phyloP scores from a whole-genome alignment of 2,888 invertebrate species.

The Trachelus iudaicus region DNA sequence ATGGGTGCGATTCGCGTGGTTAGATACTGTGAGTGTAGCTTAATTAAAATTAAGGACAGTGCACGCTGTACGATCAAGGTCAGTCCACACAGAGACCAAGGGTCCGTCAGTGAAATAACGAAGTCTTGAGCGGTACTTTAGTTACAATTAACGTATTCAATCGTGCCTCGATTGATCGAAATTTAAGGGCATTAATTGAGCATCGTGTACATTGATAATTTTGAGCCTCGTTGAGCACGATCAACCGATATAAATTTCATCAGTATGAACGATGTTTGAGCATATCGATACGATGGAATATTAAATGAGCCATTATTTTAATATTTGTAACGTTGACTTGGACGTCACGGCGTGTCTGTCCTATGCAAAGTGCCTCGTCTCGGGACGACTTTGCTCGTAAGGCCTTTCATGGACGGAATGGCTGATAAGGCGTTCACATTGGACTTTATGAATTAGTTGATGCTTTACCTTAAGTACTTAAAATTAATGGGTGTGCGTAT shows the following conservation, averaged over 20 bases:
- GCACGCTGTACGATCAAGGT: background rate
- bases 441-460: background rate
- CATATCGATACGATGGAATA: background rate
- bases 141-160: background rate
- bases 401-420: slow-evolving; percentile 63
- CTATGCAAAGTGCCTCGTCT: slow-evolving; percentile 50
- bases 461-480: background rate
- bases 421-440: slow-evolving; percentile 48
- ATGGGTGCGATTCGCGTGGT: slow-evolving; percentile 12
- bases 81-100: background rate
- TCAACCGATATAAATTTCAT: background rate
- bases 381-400: slow-evolving; percentile 45
- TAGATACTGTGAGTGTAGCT: slow-evolving; percentile 16
- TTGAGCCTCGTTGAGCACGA: background rate
- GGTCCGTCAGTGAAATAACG: background rate
- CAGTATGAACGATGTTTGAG: background rate
- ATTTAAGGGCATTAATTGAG: background rate
- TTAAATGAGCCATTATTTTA: background rate
- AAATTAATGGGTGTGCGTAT: background rate
- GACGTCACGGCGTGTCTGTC: slow-evolving; percentile 36
- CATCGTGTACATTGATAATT: background rate
- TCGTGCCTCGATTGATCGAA: background rate
- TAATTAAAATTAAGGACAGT: slow-evolving; percentile 29
- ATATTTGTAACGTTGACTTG: background rate
- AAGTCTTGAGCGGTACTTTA: background rate